Conservation (phyloP, 2,888 invertebrate genomes). For the Gonocerus acuteangulatus region DNA sequence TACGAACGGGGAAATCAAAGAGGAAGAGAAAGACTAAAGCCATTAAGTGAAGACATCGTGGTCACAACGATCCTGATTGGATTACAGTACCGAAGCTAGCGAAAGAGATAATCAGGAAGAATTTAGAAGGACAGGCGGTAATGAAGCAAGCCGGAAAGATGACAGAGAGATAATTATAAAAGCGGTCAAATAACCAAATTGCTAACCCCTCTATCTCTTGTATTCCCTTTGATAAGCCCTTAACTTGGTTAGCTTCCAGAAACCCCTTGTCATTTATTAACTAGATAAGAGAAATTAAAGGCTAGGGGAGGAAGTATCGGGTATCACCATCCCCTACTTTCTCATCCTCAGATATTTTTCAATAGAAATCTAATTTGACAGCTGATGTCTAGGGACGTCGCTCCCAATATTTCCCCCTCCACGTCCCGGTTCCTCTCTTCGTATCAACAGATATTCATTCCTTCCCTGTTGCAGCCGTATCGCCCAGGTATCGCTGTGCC, state of each 20-base stretch:
- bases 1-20: no score
- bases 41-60: no score
- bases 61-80: no score
- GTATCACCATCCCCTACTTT: background rate
- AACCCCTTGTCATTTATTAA: conserved; percentile 18
- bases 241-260: background rate
- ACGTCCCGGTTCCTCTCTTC: no score
- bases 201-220: background rate
- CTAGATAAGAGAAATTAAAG: background rate
- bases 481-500: no score
- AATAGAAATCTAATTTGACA: conserved; percentile 41
- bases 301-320: background rate
- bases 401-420: background rate
- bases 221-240: conserved; percentile 5
- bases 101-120: no score
- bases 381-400: conserved; percentile 32
- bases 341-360: conserved; percentile 39
- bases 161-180: conserved; percentile 13
- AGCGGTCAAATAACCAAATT: conserved; percentile 19
- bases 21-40: no score
- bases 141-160: background rate
- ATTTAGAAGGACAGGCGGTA: background rate
- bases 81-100: no score
- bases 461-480: no score
- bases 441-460: no score